Conservation (phyloP, 2,113 vertebrate genomes). For the Atractosteus spatula region DNA sequence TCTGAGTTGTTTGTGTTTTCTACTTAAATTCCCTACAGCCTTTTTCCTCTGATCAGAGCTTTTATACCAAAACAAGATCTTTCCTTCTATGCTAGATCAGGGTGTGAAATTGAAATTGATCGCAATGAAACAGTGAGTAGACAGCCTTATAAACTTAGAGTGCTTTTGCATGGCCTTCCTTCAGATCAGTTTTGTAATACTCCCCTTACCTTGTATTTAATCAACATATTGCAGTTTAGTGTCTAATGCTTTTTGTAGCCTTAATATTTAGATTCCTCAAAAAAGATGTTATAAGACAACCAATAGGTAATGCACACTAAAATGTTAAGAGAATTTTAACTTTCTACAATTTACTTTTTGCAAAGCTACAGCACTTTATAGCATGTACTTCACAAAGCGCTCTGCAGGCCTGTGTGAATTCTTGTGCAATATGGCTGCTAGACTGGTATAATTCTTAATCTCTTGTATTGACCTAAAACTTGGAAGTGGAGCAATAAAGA, state of each 20-base stretch:
- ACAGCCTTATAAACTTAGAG: slow-evolving; percentile 17
- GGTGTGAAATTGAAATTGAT: neutral
- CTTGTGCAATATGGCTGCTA: slow-evolving; percentile 71
- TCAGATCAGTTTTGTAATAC: neutral
- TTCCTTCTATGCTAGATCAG: neutral
- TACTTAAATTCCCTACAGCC: neutral
- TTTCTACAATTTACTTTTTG: slow-evolving; percentile 8
- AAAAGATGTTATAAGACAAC: slow-evolving; percentile 12
- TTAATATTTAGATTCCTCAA: slow-evolving; percentile 13
- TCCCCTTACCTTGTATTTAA: neutral
- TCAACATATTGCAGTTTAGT: neutral
- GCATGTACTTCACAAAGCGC: slow-evolving; percentile 59
- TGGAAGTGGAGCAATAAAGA: neutral
- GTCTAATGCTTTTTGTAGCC: slow-evolving; percentile 15
- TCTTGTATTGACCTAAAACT: neutral
- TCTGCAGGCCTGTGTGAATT: slow-evolving; percentile 48
- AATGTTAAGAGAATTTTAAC: slow-evolving; percentile 13
- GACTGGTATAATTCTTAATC: slow-evolving; percentile 16
- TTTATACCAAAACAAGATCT: neutral
- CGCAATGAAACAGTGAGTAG: neutral
- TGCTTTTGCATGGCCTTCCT: neutral
- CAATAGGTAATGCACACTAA: slow-evolving; percentile 19
- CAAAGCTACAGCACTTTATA: slow-evolving; percentile 76
- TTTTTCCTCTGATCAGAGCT: neutral
- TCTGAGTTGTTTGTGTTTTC: neutral